Percentiles rank a stretch among this genome's conserved stretches.
phyloP scores from a whole-genome alignment of 2,888 invertebrate species.

The Caenorhabditis plicata region DNA sequence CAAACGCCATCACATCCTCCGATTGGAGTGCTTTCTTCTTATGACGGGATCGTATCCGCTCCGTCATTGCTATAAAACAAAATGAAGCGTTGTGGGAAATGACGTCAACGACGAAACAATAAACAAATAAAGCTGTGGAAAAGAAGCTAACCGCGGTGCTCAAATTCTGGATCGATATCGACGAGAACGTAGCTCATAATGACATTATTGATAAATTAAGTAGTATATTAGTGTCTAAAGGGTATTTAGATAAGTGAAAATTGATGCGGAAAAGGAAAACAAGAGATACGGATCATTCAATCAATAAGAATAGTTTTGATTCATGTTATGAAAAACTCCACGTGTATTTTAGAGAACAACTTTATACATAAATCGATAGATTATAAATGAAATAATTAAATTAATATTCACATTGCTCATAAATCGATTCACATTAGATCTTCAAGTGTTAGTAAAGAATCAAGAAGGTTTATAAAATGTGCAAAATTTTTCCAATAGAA shows the following conservation, averaged over 20 bases:
- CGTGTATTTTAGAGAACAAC: slow-evolving; percentile 1
- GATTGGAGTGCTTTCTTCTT: slow-evolving; percentile 43
- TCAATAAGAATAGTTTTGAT: slow-evolving; percentile 1
- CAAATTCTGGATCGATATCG: slow-evolving; percentile 35
- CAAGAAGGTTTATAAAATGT: no score
- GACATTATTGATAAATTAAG: no score
- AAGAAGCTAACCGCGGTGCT: slow-evolving; percentile 21
- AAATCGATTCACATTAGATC: no score
- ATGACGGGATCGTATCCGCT: slow-evolving; percentile 37
- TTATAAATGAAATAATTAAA: no score
- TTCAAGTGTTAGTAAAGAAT: no score
- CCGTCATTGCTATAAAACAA: slow-evolving; percentile 42
- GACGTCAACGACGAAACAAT: background rate
- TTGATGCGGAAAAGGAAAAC: background rate
- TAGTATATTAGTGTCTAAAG: no score
- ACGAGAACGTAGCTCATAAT: slow-evolving; percentile 27
- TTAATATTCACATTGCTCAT: no score
- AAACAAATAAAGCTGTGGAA: slow-evolving; percentile 1
- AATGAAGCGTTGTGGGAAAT: no score
- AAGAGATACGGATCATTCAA: background rate
- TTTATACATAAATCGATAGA: no score
- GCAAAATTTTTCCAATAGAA: no score
- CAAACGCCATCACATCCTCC: slow-evolving; percentile 62
- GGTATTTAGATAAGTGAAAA: background rate
- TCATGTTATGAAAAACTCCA: slow-evolving; percentile 1